Base-by-base conservation (phyloP, 2,888 invertebrate species). In the Dinocampus coccinellae region DNA sequence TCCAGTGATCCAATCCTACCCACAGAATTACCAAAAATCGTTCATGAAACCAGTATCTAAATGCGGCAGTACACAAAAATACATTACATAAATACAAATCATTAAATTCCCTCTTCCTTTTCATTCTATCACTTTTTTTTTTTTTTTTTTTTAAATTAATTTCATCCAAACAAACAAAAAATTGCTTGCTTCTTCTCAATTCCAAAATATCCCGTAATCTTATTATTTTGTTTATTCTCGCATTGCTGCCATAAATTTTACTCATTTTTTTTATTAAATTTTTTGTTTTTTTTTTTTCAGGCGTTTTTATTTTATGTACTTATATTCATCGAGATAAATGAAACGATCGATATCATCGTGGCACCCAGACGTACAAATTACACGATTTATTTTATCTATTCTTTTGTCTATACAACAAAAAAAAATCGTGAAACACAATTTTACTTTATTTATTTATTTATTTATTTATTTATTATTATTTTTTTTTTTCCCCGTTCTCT, bases 41-140 rank as follows among this genome's bases (percentile, higher is more conserved):
- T 92, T 87, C 92, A 92, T 89, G 93, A 93, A 87, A 92, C 92
- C 84, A 92, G 92, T 89, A 93, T 93, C 85, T 93, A 91, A 89
- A 78, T 47, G 47, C 47, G 16, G 16, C 16, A 7, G 16, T 47
- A 47, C 47, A 16, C 3, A 42, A n/a, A 42, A n/a, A 42, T 16
- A 47, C 29, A 29, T 7, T 29, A 16, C 47, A 47, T 16, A 47
- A 16, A 47, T 16, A 47, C 47, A 16, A 47, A 47, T n/a, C 47
- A 36, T 36, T 10, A 47, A 16, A n/a, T 47, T n/a, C 16, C 10
- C 10, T 36, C 36, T 47, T 6, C 16, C 7, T n/a, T n/a, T n/a
- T n/a, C n/a, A n/a, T n/a, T n/a, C n/a, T n/a, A n/a, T n/a, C n/a
- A n/a, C n/a, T n/a, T n/a, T n/a, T n/a, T n/a, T n/a, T n/a, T n/a